Base-by-base conservation (phyloP, 1,140 invertebrate species). In the Microplitis mediator region DNA sequence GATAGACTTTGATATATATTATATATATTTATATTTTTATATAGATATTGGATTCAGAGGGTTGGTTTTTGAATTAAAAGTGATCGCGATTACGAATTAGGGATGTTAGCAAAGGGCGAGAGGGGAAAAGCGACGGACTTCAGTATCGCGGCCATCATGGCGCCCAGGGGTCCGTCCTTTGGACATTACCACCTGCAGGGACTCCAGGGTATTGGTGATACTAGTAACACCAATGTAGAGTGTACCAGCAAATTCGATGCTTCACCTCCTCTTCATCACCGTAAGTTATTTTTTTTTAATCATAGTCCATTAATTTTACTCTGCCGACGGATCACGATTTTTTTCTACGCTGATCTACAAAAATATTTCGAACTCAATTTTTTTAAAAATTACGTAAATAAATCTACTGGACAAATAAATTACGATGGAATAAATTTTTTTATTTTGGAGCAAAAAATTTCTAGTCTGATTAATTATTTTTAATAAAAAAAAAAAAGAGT, bases 71-170 rank as follows among this genome's bases (percentile, higher is more conserved):
- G 11, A 62, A 35, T 13, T 14, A 39, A 65, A 35, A n/a, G 61
- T 45, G 64, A 69, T 69, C 16, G 36, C 69, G 65, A 64, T 65
- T 63, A 76, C 76, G 71, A 80, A 45, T 35, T 52, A 87, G 85
- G 81, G 75, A 88, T 88, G 86, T 86, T 85, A 78, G 83, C 85
- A 61, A 88, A 88, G 80, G 83, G 84, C 71, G 86, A 86, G 78
- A 83, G 85, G 78, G 82, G 84, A 75, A 87, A 86, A 82, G 89
- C 89, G 81, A 91, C 90, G 69, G 90, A 91, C 84, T 91, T 91
- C 80, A 90, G 89, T 74, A 91, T 91, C 75, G 89, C 89, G 72
- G 89, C 90, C 54, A 91, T 91, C 79, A 91, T 91, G 89, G 90
- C 89, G 80, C 86, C 86, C 81, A 88, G 84, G 83, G 85, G 84